Conservation (phyloP, 2,888 invertebrate species). For the Dyspetes luteomarginatus region DNA sequence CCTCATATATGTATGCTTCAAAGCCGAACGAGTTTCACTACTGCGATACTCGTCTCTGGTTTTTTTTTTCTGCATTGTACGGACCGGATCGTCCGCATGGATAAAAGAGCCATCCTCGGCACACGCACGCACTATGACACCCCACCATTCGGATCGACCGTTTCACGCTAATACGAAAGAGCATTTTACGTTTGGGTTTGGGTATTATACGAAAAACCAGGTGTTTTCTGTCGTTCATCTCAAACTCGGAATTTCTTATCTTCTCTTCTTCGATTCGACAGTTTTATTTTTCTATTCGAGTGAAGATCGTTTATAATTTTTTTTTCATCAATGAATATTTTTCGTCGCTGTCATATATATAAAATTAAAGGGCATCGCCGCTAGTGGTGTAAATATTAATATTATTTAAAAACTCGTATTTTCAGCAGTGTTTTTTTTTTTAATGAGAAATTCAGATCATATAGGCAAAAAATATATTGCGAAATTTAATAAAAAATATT, state of each 20-base stretch:
- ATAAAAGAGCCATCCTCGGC: slow-evolving; percentile 34
- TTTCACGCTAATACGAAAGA: slow-evolving; percentile 50
- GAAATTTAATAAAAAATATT: no score
- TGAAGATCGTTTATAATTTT: no score
- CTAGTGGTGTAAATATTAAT: no score
- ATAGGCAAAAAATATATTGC: no score
- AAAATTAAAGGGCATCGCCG: no score
- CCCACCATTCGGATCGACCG: slow-evolving; percentile 10
- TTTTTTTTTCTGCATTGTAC: slow-evolving; percentile 45
- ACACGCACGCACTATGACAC: slow-evolving; percentile 17
- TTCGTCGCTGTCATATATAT: no score
- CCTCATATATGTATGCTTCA: slow-evolving; percentile 28
- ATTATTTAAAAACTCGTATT: no score
- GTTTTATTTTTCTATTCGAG: background rate
- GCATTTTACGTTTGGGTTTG: slow-evolving; percentile 12
- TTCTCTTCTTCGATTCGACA: background rate
- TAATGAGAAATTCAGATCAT: no score
- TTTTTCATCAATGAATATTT: no score
- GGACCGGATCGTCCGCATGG: slow-evolving; percentile 45
- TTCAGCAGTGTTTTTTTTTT: no score
- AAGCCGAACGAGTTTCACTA: slow-evolving; percentile 46
- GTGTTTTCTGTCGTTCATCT: slow-evolving; percentile 32
- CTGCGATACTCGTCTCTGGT: slow-evolving; percentile 22
- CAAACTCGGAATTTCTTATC: background rate
- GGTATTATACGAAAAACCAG: slow-evolving; percentile 36